Evolutionary conservation across 2,797 vertebrate species (phyloP).

Genomic region (Oophaga sylvatica): DNA sequence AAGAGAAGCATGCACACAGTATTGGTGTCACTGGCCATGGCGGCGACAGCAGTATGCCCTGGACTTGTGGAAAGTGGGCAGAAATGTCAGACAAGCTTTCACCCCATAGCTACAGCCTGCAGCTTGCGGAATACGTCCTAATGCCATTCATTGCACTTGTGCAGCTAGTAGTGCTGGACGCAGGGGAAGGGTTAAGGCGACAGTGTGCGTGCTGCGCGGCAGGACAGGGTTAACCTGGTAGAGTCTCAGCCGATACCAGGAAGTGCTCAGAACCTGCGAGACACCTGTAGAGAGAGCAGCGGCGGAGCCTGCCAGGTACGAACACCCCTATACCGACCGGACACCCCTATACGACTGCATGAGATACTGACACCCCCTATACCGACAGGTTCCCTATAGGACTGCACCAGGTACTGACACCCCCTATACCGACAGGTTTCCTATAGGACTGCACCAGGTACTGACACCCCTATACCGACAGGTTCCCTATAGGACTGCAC

Average conservation of each 20-base stretch:
- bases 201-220: not conserved
- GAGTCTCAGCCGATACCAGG: slow-evolving; percentile 26
- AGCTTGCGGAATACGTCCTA: not conserved
- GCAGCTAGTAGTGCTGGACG: not conserved
- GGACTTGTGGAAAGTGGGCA: not conserved
- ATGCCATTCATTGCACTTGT: not conserved
- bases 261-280: not conserved
- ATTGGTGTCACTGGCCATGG: not conserved
- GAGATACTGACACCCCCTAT: too few species aligned
- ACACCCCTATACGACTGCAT: too few species aligned
- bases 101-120: too few species aligned
- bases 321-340: too few species aligned
- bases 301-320: not conserved
- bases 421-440: too few species aligned
- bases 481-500: too few species aligned
- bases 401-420: too few species aligned
- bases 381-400: too few species aligned
- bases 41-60: not conserved
- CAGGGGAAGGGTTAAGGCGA: not conserved
- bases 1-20: not conserved
- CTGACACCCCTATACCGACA: too few species aligned
- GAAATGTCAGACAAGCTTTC: too few species aligned
- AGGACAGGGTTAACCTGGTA: slow-evolving; percentile 18
- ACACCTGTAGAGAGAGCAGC: slow-evolving; percentile 28
- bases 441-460: too few species aligned